Base-by-base conservation (phyloP, 2,888 invertebrate genomes). In the Drosophila meridiana region DNA sequence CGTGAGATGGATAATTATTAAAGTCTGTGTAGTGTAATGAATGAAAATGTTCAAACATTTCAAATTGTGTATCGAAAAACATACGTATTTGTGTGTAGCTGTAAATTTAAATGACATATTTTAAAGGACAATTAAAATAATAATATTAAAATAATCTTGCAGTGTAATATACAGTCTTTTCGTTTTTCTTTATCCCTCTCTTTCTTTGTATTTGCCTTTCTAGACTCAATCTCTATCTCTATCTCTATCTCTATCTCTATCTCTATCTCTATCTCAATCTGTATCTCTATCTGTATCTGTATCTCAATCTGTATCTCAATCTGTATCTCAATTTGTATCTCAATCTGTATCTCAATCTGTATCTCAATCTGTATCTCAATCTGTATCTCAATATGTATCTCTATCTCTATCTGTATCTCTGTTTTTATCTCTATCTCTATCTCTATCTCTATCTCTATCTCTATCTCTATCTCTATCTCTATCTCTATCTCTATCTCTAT, bases 1-100 rank as follows among this genome's bases (percentile, higher is more conserved):
- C 68, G 50, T 65, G 71, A 43, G 65, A 61, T 70, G 75, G 78
- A 84, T 85, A 85, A 80, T 84, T 87, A 87, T 82, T 50, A 69
- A 73, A 72, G 69, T 72, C 69, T 61, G 42, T 60, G 55, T 67
- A 14, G 11, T 38, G 56, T 56, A 50, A 61, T 50, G 47, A 66
- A 58, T 48, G 38, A 34, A 32, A 73, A 66, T 65, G 52, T 65
- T 64, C 8, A 45, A 32, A 56, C 45, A 63, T 57, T 66, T 66
- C 11, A 73, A 66, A 50, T 65, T 28, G 40, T 55, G 36, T 45
- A 40, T 7, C 20, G 34, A 34, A 34, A 7, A 34, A 8, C 34
- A 34, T 34, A 20, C 20, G 20, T 34, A 34, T 9, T 34, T 34
- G 34, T 34, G 34, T 34, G 34, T 34, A 34, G 3, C 34, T 34